These are phyloP conservation scores for Bombus affinis DNA, from an alignment of 1,140 invertebrate genomes.

Conservation along the genomic window DNA sequence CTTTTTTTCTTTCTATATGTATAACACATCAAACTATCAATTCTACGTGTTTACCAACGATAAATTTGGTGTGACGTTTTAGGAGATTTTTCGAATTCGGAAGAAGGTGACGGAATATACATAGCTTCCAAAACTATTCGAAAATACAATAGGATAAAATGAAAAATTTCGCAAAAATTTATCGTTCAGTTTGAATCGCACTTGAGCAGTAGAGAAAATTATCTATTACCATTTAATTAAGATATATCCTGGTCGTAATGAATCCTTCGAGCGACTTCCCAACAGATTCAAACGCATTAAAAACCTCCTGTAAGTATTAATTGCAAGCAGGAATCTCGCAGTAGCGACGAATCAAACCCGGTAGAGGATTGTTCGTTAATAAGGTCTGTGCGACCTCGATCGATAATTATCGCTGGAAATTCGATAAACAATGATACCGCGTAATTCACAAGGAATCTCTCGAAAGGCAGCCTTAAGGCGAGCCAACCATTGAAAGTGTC, in stretches of 20 bases:
- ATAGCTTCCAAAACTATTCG: background rate
- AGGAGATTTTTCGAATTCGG: background rate
- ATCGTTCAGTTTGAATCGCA: background rate
- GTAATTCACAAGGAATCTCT: slow-evolving; percentile 23
- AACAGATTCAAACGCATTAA: background rate
- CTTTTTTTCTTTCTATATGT: background rate
- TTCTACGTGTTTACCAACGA: background rate
- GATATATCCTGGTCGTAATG: background rate
- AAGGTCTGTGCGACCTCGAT: background rate
- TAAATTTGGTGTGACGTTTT: background rate
- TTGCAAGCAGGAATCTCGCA: background rate
- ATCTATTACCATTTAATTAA: too few species aligned
- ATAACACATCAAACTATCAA: background rate
- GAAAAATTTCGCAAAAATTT: too few species aligned
- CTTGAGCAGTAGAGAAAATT: too few species aligned
- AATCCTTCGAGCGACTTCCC: background rate
- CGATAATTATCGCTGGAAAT: slow-evolving; percentile 43
- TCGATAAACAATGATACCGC: slow-evolving; percentile 45
- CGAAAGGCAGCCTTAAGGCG: slow-evolving; percentile 25
- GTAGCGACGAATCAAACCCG: background rate
- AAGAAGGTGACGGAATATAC: background rate
- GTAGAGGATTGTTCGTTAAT: slow-evolving; percentile 1
- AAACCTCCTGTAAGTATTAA: background rate
- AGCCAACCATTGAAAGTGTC: slow-evolving; percentile 42
- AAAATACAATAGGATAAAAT: background rate